A percentile compares a stretch with the other conserved stretches of the same genome.
Evolutionary conservation across 2,888 invertebrate genomes (phyloP).

Genomic region (Polyommatus icarus): DNA sequence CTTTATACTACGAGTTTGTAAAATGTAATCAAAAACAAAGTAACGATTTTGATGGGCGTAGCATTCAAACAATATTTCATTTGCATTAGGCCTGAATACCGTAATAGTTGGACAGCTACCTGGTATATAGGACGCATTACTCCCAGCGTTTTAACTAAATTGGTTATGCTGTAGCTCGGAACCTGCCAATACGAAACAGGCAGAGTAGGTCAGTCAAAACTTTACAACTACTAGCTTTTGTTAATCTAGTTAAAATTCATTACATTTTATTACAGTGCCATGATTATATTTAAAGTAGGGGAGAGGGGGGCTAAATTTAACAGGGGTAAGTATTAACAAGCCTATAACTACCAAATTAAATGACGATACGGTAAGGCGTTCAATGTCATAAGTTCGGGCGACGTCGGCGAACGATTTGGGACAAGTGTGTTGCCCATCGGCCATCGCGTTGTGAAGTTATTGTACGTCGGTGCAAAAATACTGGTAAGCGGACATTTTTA

Average conservation of each 20-base stretch:
- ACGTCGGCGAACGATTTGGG: too few relatives aligned
- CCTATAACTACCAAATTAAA: too few relatives aligned
- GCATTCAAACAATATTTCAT: background rate
- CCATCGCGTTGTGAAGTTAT: too few relatives aligned
- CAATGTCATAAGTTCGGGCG: too few relatives aligned
- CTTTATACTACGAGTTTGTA: background rate
- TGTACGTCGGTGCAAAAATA: too few relatives aligned
- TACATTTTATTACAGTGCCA: background rate
- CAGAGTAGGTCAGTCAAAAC: background rate
- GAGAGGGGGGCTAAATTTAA: too few relatives aligned
- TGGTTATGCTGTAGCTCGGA: conserved; percentile 6
- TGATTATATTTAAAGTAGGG: too few relatives aligned
- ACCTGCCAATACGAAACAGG: background rate
- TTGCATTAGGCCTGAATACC: background rate
- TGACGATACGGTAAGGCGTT: too few relatives aligned
- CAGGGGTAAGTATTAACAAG: too few relatives aligned
- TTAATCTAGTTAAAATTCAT: background rate
- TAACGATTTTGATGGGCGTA: background rate
- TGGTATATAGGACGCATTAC: background rate
- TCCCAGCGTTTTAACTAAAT: conserved; percentile 18
- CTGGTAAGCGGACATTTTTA: too few relatives aligned
- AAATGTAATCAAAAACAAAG: background rate
- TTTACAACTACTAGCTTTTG: background rate
- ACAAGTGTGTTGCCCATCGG: too few relatives aligned
- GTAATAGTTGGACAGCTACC: background rate